These are phyloP conservation scores for Hypomecis punctinalis DNA, from an alignment of 2,888 invertebrate species.

Conservation along the genomic window DNA sequence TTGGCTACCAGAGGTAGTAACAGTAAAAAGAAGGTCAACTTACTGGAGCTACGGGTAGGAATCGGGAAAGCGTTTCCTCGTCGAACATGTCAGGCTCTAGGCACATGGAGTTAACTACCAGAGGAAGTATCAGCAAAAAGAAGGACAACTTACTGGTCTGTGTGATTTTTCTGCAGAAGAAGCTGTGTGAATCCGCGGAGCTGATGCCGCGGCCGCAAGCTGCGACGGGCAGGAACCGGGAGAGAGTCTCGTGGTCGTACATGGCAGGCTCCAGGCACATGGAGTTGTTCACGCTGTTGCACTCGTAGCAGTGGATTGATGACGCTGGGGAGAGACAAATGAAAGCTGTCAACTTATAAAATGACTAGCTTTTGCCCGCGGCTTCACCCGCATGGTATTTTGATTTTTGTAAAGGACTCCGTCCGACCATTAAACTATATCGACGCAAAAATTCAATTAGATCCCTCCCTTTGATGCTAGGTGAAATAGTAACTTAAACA, in stretches of 20 bases:
- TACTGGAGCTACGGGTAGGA: conserved; percentile 67
- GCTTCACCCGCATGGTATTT: neutral
- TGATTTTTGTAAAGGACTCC: too few relatives aligned
- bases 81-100: too few relatives aligned
- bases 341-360: too few relatives aligned
- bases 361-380: neutral
- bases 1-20: too few relatives aligned
- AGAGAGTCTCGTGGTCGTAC: conserved; percentile 67
- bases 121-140: too few relatives aligned
- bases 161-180: conserved; percentile 90
- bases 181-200: conserved; percentile 61
- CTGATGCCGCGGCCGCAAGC: conserved; percentile 67
- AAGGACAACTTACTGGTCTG: conserved; percentile 81
- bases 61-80: too few relatives aligned
- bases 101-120: too few relatives aligned
- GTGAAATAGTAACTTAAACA: too few relatives aligned
- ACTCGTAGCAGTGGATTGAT: conserved; percentile 88
- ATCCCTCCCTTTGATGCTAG: too few relatives aligned
- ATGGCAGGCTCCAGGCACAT: conserved; percentile 86
- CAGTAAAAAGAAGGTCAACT: too few relatives aligned
- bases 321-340: conserved; percentile 61
- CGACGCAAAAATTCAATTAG: too few relatives aligned
- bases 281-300: conserved; percentile 88
- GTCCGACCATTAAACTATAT: too few relatives aligned
- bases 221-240: conserved; percentile 72